These are phyloP conservation scores for Menura novaehollandiae DNA, from an alignment of 2,113 vertebrate species.

Conservation along the genomic window DNA sequence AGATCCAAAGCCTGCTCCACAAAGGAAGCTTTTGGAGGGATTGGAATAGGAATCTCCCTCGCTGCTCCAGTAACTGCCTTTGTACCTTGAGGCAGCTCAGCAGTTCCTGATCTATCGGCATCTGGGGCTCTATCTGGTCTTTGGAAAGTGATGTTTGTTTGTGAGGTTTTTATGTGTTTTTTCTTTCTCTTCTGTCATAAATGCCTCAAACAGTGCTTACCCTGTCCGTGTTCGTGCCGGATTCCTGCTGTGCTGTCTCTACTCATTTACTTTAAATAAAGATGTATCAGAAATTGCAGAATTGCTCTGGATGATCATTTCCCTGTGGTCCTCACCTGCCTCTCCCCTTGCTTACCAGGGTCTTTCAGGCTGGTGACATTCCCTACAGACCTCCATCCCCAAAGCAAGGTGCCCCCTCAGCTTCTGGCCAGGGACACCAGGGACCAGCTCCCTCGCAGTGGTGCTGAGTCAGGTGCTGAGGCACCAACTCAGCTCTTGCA, in stretches of 20 bases:
- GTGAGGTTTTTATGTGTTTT: background rate
- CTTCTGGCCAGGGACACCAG: background rate
- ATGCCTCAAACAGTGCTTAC: background rate
- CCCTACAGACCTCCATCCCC: accelerated
- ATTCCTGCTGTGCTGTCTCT: background rate
- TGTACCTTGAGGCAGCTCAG: background rate
- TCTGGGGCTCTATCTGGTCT: background rate
- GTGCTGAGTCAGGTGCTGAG: background rate
- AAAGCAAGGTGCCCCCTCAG: background rate
- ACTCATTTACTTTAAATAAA: background rate
- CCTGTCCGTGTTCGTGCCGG: accelerated
- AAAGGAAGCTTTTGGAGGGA: background rate
- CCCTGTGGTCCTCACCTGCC: background rate
- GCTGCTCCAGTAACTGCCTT: accelerated
- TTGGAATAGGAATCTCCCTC: background rate
- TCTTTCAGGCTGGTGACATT: background rate
- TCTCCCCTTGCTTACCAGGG: accelerated
- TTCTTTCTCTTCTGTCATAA: background rate
- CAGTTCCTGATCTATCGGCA: background rate
- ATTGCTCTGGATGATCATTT: background rate
- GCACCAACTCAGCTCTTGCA: background rate
- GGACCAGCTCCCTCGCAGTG: accelerated
- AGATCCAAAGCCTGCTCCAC: background rate
- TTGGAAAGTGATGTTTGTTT: background rate
- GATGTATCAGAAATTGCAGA: background rate